Base-by-base conservation (phyloP, 2,888 invertebrate species). In the Parthenolecanium corni region DNA sequence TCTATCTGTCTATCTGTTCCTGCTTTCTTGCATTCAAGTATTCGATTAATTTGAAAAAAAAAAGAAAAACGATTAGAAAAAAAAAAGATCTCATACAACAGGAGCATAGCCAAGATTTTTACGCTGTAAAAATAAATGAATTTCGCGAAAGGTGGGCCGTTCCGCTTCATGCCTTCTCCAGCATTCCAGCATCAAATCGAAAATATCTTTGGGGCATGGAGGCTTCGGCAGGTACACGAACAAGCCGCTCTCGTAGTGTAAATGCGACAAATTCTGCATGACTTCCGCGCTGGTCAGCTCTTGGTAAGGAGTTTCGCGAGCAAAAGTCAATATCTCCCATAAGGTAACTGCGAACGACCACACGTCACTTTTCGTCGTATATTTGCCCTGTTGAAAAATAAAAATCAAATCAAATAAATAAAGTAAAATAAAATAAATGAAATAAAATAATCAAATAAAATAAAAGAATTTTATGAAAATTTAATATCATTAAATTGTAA, bases 271-370 rank as follows among this genome's bases (percentile, higher is more conserved):
- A 74, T 89, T 89, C 70, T 87, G 86, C 67, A 91, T 80, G 53
- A 92, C 85, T 76, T 88, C 83, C 61, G 81, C 80, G 72, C 92
- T 89, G 16, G 80, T 80, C 67, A 88, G 73, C 65, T 83, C 81
- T 63, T 85, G 84, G 74, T 83, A 91, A 0, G 92, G 92, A 65
- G 82, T 80, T 57, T 85, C 81, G 52, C 86, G 78, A 68, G 89
- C 87, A 62, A 85, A 77, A 11, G 85, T 84, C 70, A 89, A 78
- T 64, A 93, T 83, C 75, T 93, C 92, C 83, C 90, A 88, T 52
- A 92, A 76, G 0, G 89, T 88, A 20, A 92, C 87, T 0, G 85
- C 92, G 74, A 89, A 92, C 14, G 90, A 82, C 91, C 92, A 93
- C 1, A 90, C 89, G 73, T 93, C 92, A 71, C 86, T 88, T 74